phyloP scores from a whole-genome alignment of 2,888 invertebrate genomes.

The Trachelus tabidus region DNA sequence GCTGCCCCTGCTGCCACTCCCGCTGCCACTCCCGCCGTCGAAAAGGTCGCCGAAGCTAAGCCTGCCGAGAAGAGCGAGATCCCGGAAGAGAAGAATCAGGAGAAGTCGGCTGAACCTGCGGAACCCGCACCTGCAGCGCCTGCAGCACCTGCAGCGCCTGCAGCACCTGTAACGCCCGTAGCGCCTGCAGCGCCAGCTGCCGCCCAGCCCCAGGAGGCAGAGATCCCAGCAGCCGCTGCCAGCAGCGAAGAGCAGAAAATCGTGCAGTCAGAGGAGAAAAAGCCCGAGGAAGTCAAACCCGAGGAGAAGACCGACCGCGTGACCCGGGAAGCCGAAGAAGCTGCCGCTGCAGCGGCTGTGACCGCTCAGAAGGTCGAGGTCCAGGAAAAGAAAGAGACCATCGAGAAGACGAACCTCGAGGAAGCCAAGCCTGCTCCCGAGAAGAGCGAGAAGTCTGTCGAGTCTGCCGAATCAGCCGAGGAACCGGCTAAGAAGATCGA shows the following conservation, averaged over 20 bases:
- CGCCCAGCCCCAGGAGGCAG: slow-evolving; percentile 4
- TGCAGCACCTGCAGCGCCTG: slow-evolving; percentile 10
- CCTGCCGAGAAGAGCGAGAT: slow-evolving; percentile 31
- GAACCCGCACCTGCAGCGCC: slow-evolving; percentile 11
- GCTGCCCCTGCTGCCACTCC: not conserved
- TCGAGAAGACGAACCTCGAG: slow-evolving; percentile 28
- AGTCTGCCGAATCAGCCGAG: slow-evolving; percentile 35
- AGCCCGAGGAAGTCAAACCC: slow-evolving; percentile 60
- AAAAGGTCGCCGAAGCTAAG: slow-evolving; percentile 32
- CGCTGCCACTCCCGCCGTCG: not conserved
- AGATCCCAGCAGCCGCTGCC: slow-evolving; percentile 19
- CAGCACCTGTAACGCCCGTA: not conserved
- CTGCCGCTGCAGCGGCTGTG: slow-evolving; percentile 27
- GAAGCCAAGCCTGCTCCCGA: slow-evolving; percentile 19
- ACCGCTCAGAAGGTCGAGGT: slow-evolving; percentile 11
- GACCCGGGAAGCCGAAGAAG: slow-evolving; percentile 53
- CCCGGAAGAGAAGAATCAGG: slow-evolving; percentile 35
- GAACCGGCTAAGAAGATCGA: slow-evolving; percentile 25
- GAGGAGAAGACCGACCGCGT: slow-evolving; percentile 53
- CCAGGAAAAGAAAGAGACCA: slow-evolving; percentile 28
- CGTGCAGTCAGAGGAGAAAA: slow-evolving; percentile 46
- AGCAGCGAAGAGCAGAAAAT: slow-evolving; percentile 28
- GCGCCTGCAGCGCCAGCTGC: slow-evolving; percentile 14
- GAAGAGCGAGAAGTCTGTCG: slow-evolving; percentile 28
- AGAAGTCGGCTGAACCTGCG: slow-evolving; percentile 30